phyloP scores from a whole-genome alignment of 2,888 invertebrate species.

The Scrobipalpa costella region DNA sequence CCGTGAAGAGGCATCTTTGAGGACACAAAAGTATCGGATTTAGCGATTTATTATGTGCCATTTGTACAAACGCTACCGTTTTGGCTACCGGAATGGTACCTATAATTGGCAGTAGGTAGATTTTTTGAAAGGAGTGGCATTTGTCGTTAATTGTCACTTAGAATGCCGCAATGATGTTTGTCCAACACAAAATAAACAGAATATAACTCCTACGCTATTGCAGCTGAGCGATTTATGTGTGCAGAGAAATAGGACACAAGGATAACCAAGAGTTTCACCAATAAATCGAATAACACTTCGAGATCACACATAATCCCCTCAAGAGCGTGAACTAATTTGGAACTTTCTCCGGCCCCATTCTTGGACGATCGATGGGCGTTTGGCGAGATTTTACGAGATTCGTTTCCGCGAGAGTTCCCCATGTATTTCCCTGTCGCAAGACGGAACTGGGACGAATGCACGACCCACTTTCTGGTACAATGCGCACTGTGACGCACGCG shows the following conservation, averaged over 20 bases:
- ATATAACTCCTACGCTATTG: neutral
- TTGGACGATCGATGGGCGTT: slow-evolving; percentile 11
- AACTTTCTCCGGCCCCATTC: slow-evolving; percentile 49
- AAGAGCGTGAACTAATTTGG: slow-evolving; percentile 33
- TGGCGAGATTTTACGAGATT: slow-evolving; percentile 32
- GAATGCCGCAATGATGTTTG: neutral
- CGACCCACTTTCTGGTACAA: slow-evolving; percentile 47
- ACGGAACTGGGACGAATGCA: slow-evolving; percentile 20
- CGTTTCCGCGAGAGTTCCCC: slow-evolving; percentile 37
- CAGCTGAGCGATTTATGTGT: neutral
- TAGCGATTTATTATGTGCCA: slow-evolving; percentile 3
- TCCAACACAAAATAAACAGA: neutral
- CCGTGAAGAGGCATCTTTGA: slow-evolving; percentile 42
- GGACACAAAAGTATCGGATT: slow-evolving; percentile 20
- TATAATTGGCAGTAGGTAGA: neutral
- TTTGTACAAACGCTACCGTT: neutral
- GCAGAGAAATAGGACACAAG: neutral
- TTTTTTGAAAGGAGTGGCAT: too few relatives aligned
- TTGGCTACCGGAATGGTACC: neutral
- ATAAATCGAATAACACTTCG: slow-evolving; percentile 6
- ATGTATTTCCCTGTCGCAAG: slow-evolving; percentile 17
- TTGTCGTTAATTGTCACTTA: neutral
- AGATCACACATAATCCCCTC: slow-evolving; percentile 4
- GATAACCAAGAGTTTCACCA: neutral
- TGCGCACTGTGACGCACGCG: slow-evolving; percentile 42